Percentiles rank a stretch among this genome's conserved stretches.
Evolutionary conservation across 92 coral and sea anemone genomes (phyloP).

Genomic region (Palythoa grandiflora): DNA sequence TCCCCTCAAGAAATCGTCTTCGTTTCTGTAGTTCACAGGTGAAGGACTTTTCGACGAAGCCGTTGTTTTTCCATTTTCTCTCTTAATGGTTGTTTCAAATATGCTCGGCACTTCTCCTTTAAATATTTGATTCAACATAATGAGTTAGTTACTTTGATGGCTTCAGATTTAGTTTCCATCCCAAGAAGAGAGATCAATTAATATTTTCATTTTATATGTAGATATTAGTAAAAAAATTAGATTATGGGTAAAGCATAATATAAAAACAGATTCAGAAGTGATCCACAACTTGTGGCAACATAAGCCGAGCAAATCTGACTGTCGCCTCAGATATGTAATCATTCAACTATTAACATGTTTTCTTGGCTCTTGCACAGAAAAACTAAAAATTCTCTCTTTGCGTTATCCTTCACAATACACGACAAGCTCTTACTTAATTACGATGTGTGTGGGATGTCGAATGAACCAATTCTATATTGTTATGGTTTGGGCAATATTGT

Average conservation of each 20-base stretch:
- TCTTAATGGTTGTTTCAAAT: slow-evolving; percentile 86
- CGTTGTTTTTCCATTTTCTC: slow-evolving; percentile 68
- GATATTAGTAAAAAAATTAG: background rate
- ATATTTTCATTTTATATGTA: slow-evolving; percentile 2
- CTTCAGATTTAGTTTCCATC: background rate
- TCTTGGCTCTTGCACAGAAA: slow-evolving; percentile 8
- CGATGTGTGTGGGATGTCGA: slow-evolving; percentile 25
- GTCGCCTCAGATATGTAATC: background rate
- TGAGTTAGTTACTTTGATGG: background rate
- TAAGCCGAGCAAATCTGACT: background rate
- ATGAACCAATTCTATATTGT: slow-evolving; percentile 9
- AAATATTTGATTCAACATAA: slow-evolving; percentile 89
- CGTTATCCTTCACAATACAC: slow-evolving; percentile 16
- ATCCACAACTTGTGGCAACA: background rate
- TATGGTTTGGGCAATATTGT: background rate
- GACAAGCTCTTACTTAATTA: slow-evolving; percentile 33
- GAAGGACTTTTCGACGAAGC: slow-evolving; percentile 62
- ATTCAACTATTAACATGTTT: slow-evolving; percentile 5
- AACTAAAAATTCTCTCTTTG: background rate
- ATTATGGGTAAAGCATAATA: background rate
- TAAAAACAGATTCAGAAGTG: background rate
- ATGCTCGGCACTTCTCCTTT: slow-evolving; percentile 97
- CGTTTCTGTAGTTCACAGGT: slow-evolving; percentile 83
- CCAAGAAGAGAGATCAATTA: background rate
- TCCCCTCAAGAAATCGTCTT: slow-evolving; percentile 89